phyloP scores from a whole-genome alignment of 2,113 vertebrate species.

The Calonectris borealis region DNA sequence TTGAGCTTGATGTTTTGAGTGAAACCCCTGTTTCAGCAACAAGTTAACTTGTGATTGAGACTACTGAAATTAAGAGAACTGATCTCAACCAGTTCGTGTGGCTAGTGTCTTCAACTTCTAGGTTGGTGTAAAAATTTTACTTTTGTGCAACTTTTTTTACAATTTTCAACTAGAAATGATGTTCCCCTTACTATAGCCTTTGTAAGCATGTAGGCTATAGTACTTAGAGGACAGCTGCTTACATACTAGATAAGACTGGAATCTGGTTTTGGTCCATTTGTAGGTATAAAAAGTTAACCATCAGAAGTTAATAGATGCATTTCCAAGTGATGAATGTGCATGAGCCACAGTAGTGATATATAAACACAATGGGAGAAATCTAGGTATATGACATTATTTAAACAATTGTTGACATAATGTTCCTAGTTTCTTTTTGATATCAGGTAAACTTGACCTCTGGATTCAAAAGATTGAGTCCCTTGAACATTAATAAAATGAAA shows the following conservation, averaged over 20 bases:
- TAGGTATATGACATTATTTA: neutral
- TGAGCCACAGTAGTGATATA: neutral
- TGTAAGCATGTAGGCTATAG: neutral
- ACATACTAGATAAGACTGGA: rapidly evolving
- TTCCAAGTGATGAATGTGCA: neutral
- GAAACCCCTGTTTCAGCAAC: neutral
- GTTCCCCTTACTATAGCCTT: neutral
- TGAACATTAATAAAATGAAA: neutral
- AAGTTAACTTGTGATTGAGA: neutral
- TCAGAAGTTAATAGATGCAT: neutral
- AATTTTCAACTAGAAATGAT: rapidly evolving
- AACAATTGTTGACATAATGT: neutral
- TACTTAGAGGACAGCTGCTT: neutral
- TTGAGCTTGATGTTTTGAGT: neutral
- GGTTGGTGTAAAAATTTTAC: neutral
- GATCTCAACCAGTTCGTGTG: neutral
- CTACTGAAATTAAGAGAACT: neutral
- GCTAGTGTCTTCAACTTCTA: neutral
- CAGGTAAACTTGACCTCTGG: neutral
- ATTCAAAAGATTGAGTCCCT: neutral
- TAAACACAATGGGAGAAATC: neutral
- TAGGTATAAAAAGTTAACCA: neutral
- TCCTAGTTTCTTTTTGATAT: neutral
- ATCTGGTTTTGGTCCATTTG: rapidly evolving
- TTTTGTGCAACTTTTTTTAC: neutral